Percentiles rank a stretch among this genome's conserved stretches.
Evolutionary conservation across 2,888 invertebrate genomes (phyloP).

Genomic region (Heterodera filipjevi): DNA sequence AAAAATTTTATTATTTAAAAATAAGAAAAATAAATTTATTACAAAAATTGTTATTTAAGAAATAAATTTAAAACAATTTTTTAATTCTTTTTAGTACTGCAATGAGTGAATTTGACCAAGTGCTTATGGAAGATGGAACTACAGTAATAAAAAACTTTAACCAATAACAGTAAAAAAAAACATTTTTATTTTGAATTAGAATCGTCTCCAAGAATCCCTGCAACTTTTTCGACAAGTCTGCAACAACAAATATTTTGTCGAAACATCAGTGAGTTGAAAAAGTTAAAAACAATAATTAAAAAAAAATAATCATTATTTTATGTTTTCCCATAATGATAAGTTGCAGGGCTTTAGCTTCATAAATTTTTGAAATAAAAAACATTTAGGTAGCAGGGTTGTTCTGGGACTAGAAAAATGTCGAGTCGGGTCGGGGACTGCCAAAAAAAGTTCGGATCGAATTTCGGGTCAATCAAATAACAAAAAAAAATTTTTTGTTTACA

Average conservation of each 20-base stretch:
- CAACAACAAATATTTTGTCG: slow-evolving; percentile 99
- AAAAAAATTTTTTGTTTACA: too few species aligned
- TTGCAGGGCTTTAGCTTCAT: too few species aligned
- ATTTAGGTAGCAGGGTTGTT: too few species aligned
- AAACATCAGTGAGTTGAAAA: slow-evolving; percentile 75
- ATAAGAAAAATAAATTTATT: neutral
- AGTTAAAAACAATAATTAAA: too few species aligned
- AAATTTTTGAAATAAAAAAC: too few species aligned
- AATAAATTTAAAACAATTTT: slow-evolving; percentile 66
- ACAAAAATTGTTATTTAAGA: neutral
- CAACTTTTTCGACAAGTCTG: slow-evolving; percentile 99
- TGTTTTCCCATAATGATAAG: too few species aligned
- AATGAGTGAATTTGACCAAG: slow-evolving; percentile 99
- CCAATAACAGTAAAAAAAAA: neutral
- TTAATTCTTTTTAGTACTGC: slow-evolving; percentile 77
- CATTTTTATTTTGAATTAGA: slow-evolving; percentile 71
- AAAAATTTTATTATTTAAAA: too few species aligned
- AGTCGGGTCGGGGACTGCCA: too few species aligned
- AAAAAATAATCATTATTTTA: too few species aligned
- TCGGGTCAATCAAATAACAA: too few species aligned
- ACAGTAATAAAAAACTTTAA: slow-evolving; percentile 75
- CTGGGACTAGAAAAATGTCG: too few species aligned
- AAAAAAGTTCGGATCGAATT: too few species aligned
- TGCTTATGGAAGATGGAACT: slow-evolving; percentile 98
- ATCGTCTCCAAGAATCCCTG: slow-evolving; percentile 99